Evolutionary conservation across 2,113 vertebrate species (phyloP).

Genomic region (Pithys albifrons): DNA sequence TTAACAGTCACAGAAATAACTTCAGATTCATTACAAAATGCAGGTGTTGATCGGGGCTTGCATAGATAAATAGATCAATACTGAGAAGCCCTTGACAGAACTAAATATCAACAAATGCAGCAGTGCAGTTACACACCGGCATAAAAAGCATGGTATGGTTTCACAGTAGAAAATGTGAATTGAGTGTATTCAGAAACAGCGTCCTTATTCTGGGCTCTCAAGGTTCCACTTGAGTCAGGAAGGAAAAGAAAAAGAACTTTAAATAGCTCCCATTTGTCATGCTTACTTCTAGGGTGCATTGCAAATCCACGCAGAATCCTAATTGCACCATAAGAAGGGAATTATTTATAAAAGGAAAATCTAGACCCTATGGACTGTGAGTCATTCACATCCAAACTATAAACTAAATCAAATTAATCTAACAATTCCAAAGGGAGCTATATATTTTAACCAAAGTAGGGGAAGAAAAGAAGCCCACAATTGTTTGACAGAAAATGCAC

Average conservation of each 20-base stretch:
- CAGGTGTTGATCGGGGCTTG: not conserved
- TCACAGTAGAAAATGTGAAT: not conserved
- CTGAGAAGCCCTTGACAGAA: not conserved
- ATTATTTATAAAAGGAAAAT: constrained; percentile 49
- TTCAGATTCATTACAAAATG: not conserved
- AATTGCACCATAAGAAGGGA: not conserved
- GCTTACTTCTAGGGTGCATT: not conserved
- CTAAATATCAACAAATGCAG: not conserved
- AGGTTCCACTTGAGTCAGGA: not conserved
- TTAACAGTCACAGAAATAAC: not conserved
- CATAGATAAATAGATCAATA: not conserved
- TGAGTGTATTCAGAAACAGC: not conserved
- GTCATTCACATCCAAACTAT: constrained; percentile 3
- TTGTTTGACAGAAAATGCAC: not conserved
- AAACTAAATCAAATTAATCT: constrained; percentile 44
- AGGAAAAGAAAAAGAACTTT: not conserved
- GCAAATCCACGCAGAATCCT: not conserved
- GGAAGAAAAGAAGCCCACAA: not conserved
- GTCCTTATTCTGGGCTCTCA: not conserved
- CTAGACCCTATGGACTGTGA: constrained; percentile 17
- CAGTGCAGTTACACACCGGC: not conserved
- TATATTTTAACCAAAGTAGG: not conserved
- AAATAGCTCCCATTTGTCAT: not conserved
- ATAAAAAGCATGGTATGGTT: not conserved
- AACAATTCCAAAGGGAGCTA: constrained; percentile 30